A percentile compares a stretch with the other conserved stretches of the same genome.
phyloP scores from a whole-genome alignment of 2,113 vertebrate species.

The Phyllostomus discolor region DNA sequence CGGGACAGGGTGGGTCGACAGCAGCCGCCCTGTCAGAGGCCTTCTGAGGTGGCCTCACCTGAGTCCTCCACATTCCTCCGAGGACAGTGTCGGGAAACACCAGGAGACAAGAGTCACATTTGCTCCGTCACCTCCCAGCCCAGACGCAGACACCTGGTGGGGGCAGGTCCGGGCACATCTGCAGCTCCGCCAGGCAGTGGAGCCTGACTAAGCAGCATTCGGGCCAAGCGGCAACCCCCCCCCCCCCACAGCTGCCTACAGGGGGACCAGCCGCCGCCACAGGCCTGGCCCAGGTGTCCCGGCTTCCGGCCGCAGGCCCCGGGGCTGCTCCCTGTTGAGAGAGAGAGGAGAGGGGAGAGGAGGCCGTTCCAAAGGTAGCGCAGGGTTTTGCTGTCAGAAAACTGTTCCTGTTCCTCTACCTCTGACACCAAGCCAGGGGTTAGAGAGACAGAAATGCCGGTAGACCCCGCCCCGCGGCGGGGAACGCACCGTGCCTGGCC shows the following conservation, averaged over 20 bases:
- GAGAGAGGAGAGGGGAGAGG: neutral
- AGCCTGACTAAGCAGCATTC: conserved; percentile 67
- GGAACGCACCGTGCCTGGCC: neutral
- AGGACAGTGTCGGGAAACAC: conserved; percentile 54
- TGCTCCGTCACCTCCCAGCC: conserved; percentile 54
- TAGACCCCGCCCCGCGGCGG: neutral
- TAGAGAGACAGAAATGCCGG: neutral
- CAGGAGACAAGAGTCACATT: conserved; percentile 40
- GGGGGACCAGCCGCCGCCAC: conserved; percentile 31
- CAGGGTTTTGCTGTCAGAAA: neutral
- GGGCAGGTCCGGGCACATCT: conserved; percentile 69
- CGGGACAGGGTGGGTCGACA: neutral
- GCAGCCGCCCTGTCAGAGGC: neutral
- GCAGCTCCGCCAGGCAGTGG: neutral
- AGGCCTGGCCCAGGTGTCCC: conserved; percentile 49
- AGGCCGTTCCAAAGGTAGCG: neutral
- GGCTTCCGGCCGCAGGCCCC: neutral
- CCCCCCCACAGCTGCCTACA: conserved; percentile 50
- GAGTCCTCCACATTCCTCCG: conserved; percentile 39
- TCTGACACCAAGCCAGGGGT: neutral
- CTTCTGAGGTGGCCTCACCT: neutral
- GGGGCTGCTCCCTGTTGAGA: neutral
- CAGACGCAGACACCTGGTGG: conserved; percentile 68
- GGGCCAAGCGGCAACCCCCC: neutral
- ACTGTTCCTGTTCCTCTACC: neutral